Evolutionary conservation across 1,140 invertebrate genomes (phyloP), one percentile per base, ranked within the genome.

Genomic region (Pollicipes pollicipes): DNA sequence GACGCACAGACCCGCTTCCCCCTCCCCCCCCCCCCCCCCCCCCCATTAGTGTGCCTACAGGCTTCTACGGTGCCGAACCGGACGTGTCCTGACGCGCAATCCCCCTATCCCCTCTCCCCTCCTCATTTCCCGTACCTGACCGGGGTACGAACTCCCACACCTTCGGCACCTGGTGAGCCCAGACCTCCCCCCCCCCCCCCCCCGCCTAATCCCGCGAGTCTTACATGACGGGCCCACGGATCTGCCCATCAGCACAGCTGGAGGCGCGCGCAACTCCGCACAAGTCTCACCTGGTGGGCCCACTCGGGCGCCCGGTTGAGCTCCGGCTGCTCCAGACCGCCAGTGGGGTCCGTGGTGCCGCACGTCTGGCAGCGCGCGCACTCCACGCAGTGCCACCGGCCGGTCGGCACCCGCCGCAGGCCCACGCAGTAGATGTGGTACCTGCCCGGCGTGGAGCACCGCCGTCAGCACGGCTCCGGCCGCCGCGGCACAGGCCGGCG

Each of bases 401-500:
- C 93, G 73, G 84, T 86, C 21, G 94, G 93, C 72, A 95, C 88
- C 71, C 84, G 83, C 68, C 85, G 84, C 2, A 97, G 79, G 6
- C 92, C 92, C 67, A 96, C 89, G 81, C 95, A 97, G 81, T 93
- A 94, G 71, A 93, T 93, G 78, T 97, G 95, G 79, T 88, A 91
- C 45, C 84, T 85, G 72, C 45, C 68, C 16, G 68, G n/a, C 66
- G 29, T 67, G 13, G n/a, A 66, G 32, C 8, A 3, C 31, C 68
- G 30, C n/a, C 35, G 29, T n/a, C n/a, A n/a, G n/a, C n/a, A n/a
- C n/a, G n/a, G n/a, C n/a, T n/a, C n/a, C n/a, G n/a, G n/a, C n/a
- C n/a, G n/a, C n/a, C n/a, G n/a, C n/a, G n/a, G n/a, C n/a, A n/a
- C n/a, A n/a, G n/a, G n/a, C n/a, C n/a, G n/a, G n/a, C n/a, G n/a